A percentile compares a stretch with the other conserved stretches of the same genome.
Conservation (phyloP, 2,888 invertebrate species). For the Cordilura impudica region DNA sequence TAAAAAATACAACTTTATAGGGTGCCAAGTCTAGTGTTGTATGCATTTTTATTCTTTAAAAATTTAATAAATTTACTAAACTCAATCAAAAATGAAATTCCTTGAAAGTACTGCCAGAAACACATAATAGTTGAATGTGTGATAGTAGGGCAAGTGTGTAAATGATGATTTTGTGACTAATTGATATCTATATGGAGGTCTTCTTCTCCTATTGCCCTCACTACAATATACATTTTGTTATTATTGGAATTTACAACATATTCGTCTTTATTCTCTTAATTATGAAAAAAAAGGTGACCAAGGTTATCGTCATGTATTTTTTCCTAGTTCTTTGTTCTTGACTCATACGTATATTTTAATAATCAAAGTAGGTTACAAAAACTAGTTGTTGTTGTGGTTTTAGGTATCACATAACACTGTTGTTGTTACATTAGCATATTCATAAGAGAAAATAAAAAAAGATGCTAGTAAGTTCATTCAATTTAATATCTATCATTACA, state of each 20-base stretch:
- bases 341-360: slow-evolving; percentile 8
- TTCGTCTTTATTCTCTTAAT: slow-evolving; percentile 31
- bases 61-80: too few species aligned
- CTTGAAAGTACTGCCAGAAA: background rate
- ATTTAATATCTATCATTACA: background rate
- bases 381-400: slow-evolving; percentile 36
- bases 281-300: slow-evolving; percentile 54
- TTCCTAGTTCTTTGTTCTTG: slow-evolving; percentile 16
- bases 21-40: too few species aligned
- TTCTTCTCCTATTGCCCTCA: slow-evolving; percentile 14
- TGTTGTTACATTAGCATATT: slow-evolving; percentile 11
- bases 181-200: slow-evolving; percentile 23
- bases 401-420: slow-evolving; percentile 35
- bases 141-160: slow-evolving; percentile 2
- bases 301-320: slow-evolving; percentile 43
- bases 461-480: slow-evolving; percentile 5
- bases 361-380: slow-evolving; percentile 46
- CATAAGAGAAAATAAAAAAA: slow-evolving; percentile 29
- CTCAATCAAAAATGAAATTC: too few species aligned
- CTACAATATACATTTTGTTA: background rate
- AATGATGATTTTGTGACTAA: slow-evolving; percentile 17
- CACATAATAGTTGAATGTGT: background rate
- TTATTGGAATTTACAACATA: slow-evolving; percentile 16
- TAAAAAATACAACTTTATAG: too few species aligned
- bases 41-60: too few species aligned